Evolutionary conservation across 2,888 invertebrate species (phyloP), one percentile per base, ranked within the genome.

Genomic region (Cephus sareptanus): DNA sequence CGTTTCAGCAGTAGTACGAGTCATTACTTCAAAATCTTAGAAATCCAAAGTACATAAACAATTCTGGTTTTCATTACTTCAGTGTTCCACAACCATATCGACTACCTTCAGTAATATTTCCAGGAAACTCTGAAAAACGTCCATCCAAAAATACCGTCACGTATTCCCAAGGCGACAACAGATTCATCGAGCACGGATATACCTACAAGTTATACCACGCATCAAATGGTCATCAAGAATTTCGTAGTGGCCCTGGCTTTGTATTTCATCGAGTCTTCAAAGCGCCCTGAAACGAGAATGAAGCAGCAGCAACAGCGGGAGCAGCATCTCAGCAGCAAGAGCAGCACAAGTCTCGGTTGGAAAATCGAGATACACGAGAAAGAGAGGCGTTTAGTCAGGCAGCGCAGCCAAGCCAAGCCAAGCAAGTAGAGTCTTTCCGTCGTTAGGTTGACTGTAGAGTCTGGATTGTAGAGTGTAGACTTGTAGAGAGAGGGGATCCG

Each of bases 301-400:
- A 56, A 56, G 56, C 56, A 56, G 9, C 23, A 23, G 56, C 56
- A 56, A 56, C 56, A 23, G 23, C 56, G 56, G 23, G 40, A 56
- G 23, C 56, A 56, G 23, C 56, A 23, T 56, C 56, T 56, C 23
- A 56, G 56, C 23, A 56, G 56, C 56, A 56, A 23, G 56, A 56
- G 56, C 56, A 56, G 56, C 56, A 77, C 75, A 74, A 75, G 75
- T 70, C 75, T 74, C 74, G 73, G 75, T 69, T 75, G 77, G 77
- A 77, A 77, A 77, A 77, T 77, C 75, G 77, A 77, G 77, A 77
- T 77, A 77, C 70, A 77, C 74, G 77, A 77, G 56, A 56, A 56
- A 23, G 23, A 56, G 56, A 56, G 23, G 23, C 56, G 56, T 56
- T 56, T 23, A 56, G 23, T 9, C 56, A 23, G 56, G 56, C 23